A percentile compares a stretch with the other conserved stretches of the same genome.
These are phyloP conservation scores for Chalcis sispes DNA, from an alignment of 2,888 invertebrate genomes.

Conservation along the genomic window DNA sequence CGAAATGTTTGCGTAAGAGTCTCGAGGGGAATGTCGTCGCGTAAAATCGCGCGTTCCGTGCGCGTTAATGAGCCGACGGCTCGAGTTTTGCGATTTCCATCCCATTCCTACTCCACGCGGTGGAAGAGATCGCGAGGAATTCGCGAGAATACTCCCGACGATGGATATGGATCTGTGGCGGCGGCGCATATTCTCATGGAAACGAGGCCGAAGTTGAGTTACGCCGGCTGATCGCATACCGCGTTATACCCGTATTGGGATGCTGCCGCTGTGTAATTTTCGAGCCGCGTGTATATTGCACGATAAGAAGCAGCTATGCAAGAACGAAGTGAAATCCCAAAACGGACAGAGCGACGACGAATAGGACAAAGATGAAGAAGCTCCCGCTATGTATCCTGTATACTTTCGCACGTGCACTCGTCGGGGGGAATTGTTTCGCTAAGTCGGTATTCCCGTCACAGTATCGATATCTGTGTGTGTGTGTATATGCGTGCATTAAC, in stretches of 20 bases:
- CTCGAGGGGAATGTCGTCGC: constrained; percentile 7
- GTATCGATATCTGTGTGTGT: background rate
- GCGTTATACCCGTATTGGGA: constrained; percentile 18
- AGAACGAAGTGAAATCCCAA: background rate
- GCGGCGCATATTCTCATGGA: background rate
- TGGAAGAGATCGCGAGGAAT: constrained; percentile 40
- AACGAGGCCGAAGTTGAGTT: constrained; percentile 19
- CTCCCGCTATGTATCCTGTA: too few species aligned
- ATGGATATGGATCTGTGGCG: background rate
- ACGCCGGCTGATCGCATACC: constrained; percentile 8
- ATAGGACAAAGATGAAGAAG: too few species aligned
- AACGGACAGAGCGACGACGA: too few species aligned
- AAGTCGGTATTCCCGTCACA: background rate
- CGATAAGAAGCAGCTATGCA: constrained; percentile 24
- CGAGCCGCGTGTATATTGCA: too few species aligned
- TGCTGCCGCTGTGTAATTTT: too few species aligned
- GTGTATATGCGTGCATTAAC: background rate
- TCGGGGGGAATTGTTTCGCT: background rate
- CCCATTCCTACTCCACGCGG: background rate
- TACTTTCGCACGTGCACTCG: background rate
- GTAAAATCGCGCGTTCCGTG: constrained; percentile 17
- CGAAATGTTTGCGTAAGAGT: constrained; percentile 30
- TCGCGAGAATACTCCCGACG: background rate
- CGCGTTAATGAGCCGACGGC: constrained; percentile 30
- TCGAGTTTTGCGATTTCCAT: constrained; percentile 19